These are phyloP conservation scores for Xiphophorus couchianus DNA, from an alignment of 2,113 vertebrate genomes.

Conservation along the genomic window DNA sequence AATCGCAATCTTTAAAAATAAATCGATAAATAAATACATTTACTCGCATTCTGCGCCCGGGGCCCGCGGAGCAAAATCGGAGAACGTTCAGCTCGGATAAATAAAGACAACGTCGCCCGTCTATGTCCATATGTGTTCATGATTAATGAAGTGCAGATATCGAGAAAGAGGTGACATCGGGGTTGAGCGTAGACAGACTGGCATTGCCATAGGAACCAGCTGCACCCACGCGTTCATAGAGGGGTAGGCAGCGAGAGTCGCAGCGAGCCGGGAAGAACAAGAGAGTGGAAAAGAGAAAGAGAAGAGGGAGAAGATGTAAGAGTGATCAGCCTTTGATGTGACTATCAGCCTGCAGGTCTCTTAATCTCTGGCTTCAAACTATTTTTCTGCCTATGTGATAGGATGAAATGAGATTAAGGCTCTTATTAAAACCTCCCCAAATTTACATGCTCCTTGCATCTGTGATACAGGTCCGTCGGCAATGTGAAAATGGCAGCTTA, in stretches of 20 bases:
- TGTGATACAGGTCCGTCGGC: slow-evolving; percentile 55
- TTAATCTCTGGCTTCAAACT: slow-evolving; percentile 64
- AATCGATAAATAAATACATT: neutral
- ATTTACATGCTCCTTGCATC: slow-evolving; percentile 54
- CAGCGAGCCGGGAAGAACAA: slow-evolving; percentile 37
- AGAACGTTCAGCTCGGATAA: slow-evolving; percentile 22
- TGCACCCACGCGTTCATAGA: slow-evolving; percentile 55
- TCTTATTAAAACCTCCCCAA: slow-evolving; percentile 16
- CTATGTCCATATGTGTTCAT: slow-evolving; percentile 27
- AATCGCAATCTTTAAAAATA: slow-evolving; percentile 14
- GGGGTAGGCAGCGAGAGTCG: slow-evolving; percentile 49
- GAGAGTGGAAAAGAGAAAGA: slow-evolving; percentile 30
- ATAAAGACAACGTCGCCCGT: slow-evolving; percentile 24
- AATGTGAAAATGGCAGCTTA: slow-evolving; percentile 30
- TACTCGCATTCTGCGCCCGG: neutral
- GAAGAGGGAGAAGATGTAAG: slow-evolving; percentile 31
- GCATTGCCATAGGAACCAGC: slow-evolving; percentile 70
- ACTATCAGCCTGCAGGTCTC: slow-evolving; percentile 59
- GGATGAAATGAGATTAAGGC: slow-evolving; percentile 43
- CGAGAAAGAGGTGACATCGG: slow-evolving; percentile 49
- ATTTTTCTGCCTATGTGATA: slow-evolving; percentile 50
- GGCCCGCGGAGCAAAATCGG: slow-evolving; percentile 22
- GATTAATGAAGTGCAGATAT: slow-evolving; percentile 41
- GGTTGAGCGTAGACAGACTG: slow-evolving; percentile 60
- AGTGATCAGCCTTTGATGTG: slow-evolving; percentile 66